Conservation (phyloP, 2,113 vertebrate genomes). For the Hemiscyllium ocellatum region DNA sequence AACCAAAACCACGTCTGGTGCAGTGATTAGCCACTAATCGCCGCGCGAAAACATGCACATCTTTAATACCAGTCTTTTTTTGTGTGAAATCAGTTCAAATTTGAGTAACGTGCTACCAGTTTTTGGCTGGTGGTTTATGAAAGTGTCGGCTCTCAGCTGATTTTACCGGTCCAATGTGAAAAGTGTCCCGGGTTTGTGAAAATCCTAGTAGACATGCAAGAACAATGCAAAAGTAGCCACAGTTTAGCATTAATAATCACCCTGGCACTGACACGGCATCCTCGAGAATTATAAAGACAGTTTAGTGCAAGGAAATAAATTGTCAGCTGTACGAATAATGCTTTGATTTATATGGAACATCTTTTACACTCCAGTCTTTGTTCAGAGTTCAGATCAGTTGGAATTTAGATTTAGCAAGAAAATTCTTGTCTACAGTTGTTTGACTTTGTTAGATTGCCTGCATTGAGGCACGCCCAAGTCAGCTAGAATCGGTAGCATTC, state of each 20-base stretch:
- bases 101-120: not conserved
- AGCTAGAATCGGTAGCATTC: too few species aligned
- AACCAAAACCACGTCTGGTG: too few species aligned
- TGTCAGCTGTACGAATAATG: not conserved
- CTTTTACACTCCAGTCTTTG: not conserved
- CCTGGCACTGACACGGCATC: not conserved
- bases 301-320: not conserved
- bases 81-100: too few species aligned
- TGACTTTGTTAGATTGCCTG: not conserved
- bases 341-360: not conserved
- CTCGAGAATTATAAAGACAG: not conserved
- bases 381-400: not conserved
- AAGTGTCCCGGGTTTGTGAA: not conserved
- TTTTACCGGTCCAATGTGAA: not conserved
- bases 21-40: not conserved
- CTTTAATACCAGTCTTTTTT: not conserved
- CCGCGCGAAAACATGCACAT: not conserved
- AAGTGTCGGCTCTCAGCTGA: not conserved
- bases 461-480: not conserved
- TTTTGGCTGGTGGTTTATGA: not conserved
- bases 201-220: not conserved
- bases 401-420: not conserved
- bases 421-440: not conserved
- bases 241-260: not conserved
- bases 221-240: not conserved